Evolutionary conservation across 1,140 invertebrate species (phyloP).

Genomic region (Helicoverpa armigera): DNA sequence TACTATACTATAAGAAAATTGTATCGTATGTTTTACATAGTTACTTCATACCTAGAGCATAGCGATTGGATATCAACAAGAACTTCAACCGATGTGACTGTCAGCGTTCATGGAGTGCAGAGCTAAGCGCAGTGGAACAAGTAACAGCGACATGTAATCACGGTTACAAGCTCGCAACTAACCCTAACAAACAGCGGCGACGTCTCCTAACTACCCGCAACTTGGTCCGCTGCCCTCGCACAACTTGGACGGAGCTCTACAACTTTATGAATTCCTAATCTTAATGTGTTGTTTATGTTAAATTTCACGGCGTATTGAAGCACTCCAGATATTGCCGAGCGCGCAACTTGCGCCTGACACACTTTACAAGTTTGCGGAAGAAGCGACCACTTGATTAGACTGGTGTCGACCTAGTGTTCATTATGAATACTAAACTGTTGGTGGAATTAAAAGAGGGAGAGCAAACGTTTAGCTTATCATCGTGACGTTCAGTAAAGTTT

Average conservation of each 20-base stretch:
- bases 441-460: not conserved
- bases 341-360: not conserved
- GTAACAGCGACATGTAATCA: too few relatives aligned
- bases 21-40: too few relatives aligned
- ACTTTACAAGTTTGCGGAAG: not conserved
- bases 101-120: too few relatives aligned
- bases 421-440: not conserved
- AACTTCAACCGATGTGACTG: too few relatives aligned
- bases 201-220: constrained; percentile 27
- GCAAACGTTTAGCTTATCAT: constrained; percentile 1
- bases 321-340: constrained; percentile 20
- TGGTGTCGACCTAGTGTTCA: not conserved
- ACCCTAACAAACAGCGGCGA: not conserved
- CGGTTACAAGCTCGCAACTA: not conserved
- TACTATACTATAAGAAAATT: too few relatives aligned
- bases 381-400: not conserved
- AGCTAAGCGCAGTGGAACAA: too few relatives aligned
- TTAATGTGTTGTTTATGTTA: constrained; percentile 48
- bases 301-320: constrained; percentile 31
- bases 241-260: constrained; percentile 5
- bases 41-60: too few relatives aligned
- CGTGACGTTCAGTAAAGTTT: not conserved
- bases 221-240: not conserved
- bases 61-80: too few relatives aligned
- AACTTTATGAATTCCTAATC: constrained; percentile 50